Conservation (phyloP, 1,140 invertebrate species). For the Phenacoccus solenopsis region DNA sequence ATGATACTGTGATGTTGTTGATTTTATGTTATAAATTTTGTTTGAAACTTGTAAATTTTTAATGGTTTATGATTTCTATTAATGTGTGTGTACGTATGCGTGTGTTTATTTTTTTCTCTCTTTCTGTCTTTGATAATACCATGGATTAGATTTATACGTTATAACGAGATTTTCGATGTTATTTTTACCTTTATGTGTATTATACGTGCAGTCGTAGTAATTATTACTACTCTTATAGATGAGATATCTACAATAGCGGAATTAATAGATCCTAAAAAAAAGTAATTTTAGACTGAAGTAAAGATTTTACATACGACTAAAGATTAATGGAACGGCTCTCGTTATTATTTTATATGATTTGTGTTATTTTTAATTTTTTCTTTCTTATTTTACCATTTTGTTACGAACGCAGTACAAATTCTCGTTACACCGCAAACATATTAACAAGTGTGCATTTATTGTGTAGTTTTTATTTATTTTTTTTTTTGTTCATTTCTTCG, state of each 20-base stretch:
- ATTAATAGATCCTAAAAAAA: too few species aligned
- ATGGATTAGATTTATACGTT: not conserved
- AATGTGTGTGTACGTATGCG: too few species aligned
- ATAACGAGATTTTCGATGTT: too few species aligned
- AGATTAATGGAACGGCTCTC: too few species aligned
- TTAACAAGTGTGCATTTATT: not conserved
- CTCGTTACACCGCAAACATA: too few species aligned
- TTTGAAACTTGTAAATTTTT: not conserved
- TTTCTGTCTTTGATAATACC: not conserved
- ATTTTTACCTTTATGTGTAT: not conserved
- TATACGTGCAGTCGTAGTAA: too few species aligned
- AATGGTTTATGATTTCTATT: not conserved
- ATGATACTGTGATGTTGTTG: conserved; percentile 1
- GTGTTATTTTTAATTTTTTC: too few species aligned
- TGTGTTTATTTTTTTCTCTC: not conserved
- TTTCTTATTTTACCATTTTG: not conserved
- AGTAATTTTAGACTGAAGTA: not conserved
- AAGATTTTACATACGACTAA: not conserved
- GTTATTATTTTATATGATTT: too few species aligned
- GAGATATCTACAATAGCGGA: not conserved
- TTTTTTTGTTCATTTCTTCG: not conserved
- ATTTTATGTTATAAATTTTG: not conserved
- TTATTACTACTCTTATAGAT: not conserved
- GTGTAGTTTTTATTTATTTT: not conserved
- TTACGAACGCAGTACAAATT: not conserved